Conservation (phyloP, 1,140 invertebrate genomes). For the Maconellicoccus hirsutus region DNA sequence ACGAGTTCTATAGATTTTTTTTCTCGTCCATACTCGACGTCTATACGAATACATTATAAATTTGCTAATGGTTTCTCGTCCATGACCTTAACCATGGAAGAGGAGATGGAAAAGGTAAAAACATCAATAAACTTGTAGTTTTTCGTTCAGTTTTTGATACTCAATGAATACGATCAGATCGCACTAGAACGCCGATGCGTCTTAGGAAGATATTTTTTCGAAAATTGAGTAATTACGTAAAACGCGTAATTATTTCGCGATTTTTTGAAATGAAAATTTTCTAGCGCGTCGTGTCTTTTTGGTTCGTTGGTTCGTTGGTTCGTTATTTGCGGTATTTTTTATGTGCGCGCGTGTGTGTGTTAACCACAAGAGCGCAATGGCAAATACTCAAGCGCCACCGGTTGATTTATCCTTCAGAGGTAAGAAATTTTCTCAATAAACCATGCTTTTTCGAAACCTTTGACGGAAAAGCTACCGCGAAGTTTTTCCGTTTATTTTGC, state of each 20-base stretch:
- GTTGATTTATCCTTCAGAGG: not conserved
- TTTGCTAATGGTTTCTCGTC: conserved; percentile 7
- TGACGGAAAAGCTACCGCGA: no score
- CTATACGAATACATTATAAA: conserved; percentile 4
- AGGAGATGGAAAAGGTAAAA: conserved; percentile 3
- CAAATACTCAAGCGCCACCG: not conserved
- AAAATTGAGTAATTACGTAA: no score
- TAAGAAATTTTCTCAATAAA: not conserved
- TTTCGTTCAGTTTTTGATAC: conserved; percentile 2
- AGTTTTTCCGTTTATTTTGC: no score
- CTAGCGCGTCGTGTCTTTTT: not conserved
- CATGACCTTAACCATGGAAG: conserved; percentile 7
- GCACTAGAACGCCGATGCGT: not conserved
- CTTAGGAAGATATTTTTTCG: not conserved
- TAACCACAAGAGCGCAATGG: not conserved
- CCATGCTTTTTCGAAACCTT: no score
- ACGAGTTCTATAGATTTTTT: not conserved
- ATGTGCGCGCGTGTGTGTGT: not conserved
- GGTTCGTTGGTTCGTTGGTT: no score
- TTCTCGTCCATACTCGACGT: not conserved
- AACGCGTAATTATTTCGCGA: no score
- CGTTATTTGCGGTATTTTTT: not conserved
- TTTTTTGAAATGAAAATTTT: not conserved
- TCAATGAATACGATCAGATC: not conserved
- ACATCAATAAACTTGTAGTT: not conserved